These are phyloP conservation scores for Caracal caracal DNA, from an alignment of 2,113 vertebrate genomes.

Conservation along the genomic window DNA sequence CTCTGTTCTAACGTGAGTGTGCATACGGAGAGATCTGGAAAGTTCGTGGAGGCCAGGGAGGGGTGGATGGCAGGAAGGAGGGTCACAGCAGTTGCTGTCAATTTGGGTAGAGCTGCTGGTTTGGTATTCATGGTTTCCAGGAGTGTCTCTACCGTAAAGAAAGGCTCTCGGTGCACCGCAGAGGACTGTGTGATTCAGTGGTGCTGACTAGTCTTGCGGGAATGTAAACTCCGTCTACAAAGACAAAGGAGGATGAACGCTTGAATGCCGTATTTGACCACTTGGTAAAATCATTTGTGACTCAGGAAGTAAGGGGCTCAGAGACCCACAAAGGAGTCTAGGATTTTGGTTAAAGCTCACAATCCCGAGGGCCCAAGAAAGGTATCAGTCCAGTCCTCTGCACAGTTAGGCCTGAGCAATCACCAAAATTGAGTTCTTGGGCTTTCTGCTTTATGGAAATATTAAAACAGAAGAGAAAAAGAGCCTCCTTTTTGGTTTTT, in stretches of 20 bases:
- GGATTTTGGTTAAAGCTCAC: not conserved
- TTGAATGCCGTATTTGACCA: not conserved
- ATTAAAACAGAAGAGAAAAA: not conserved
- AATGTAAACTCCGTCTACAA: slow-evolving; percentile 17
- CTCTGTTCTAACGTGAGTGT: not conserved
- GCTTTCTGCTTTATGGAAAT: not conserved
- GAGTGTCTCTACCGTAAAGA: not conserved
- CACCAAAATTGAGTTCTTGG: no score
- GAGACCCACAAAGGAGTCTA: not conserved
- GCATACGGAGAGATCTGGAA: not conserved
- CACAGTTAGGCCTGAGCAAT: not conserved
- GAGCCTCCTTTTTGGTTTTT: not conserved
- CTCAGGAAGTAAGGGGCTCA: not conserved
- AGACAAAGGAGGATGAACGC: not conserved
- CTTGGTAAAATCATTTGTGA: not conserved
- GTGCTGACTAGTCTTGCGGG: not conserved
- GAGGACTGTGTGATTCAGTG: not conserved
- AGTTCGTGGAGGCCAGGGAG: not conserved
- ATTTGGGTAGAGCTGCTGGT: not conserved
- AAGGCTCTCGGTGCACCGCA: not conserved
- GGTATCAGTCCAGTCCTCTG: not conserved
- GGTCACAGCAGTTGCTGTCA: not conserved
- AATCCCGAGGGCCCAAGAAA: not conserved
- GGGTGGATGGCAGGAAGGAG: not conserved
- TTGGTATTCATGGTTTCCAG: slow-evolving; percentile 43